Base-by-base conservation (phyloP, 1,140 invertebrate species). In the Papilio dardanus region DNA sequence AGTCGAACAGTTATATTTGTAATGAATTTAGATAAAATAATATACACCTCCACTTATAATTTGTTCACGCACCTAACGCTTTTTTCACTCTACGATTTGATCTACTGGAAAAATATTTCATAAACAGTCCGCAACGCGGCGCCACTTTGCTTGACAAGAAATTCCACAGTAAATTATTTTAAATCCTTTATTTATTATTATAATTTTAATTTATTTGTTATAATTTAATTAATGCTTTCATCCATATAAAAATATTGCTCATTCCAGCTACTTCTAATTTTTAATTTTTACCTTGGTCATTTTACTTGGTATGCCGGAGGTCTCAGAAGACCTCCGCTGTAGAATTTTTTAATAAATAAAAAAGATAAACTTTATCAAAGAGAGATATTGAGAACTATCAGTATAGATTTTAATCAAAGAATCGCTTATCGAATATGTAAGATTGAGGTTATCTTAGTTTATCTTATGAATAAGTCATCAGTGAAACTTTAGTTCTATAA, bases 401-500 rank as follows among this genome's bases (percentile, higher is more conserved):
- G 19, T 10, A 24, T n/a, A 28, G 12, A 24, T 54, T 54, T 24
- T 54, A 54, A 54, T 54, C 50, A 24, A 54, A 28, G 21, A 21
- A 24, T 3, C 10, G 21, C 21, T 54, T 54, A 24, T 54, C 50
- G 50, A 54, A 54, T 54, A 54, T 24, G 50, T 54, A 54, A n/a
- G 21, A 24, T 54, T 10, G 19, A 54, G 50, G 19, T 54, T 54
- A 54, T 54, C 50, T 16, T 54, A 54, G 50, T 24, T 54, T 54
- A 54, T 54, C 50, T 54, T 24, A 54, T 54, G 50, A 21, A 54
- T 54, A 54, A 54, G 50, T 54, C 3, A 54, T 54, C 21, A 24
- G 19, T 54, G 12, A 50, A 54, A 10, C 50, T 21, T 54, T 54
- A 54, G 50, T 54, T 24, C 50, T 54, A 54, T 54, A 54, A 54